Evolutionary conservation across 2,797 vertebrate genomes (phyloP), one percentile per base, ranked within the genome.

Genomic region (Clarias fuscus): DNA sequence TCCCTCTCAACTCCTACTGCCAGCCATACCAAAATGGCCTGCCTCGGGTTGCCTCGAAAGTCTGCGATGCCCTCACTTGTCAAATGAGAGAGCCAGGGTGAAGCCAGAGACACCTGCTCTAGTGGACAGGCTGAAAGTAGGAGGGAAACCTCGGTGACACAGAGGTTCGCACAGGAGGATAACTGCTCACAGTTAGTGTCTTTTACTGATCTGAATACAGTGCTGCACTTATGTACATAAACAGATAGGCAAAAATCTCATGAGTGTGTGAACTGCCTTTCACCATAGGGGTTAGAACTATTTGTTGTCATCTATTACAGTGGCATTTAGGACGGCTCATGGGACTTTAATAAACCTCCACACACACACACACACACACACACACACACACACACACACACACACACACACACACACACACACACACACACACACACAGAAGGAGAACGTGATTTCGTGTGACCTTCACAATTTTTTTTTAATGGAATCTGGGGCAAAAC

Each of bases 1-100:
- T 82, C 62, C 79, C 56, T 84, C 82, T 65, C 40, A 83, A 75
- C 82, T 78, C 15, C 40, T 43, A 30, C 43, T 75, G 82, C 22
- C 70, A 75, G 53, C 70, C 56, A 73, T 48, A 70, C 70, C 56
- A 18, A 20, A 72, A 84, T 62, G 40, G n/a, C 43, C 43, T 68
- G 64, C 40, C 82, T 84, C 22, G 3, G 70, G 53, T 73, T 70
- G 81, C 65, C 48, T 15, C 22, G 62, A 43, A 80, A 80, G 48
- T 67, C 43, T 11, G 0, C 6, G 80, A 67, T 82, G 64, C 80
- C 76, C 20, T 62, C 77, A 40, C 30, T 80, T 80, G 64, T 62
- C 77, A 64, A 80, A 80, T 14, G 20, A 64, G 58, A 37, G 58
- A 37, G 59, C 59, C 22, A 40, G 77, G 59, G 37, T 80, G 48